Evolutionary conservation across 2,888 invertebrate species (phyloP).

Genomic region (Patella ulyssiponensis): DNA sequence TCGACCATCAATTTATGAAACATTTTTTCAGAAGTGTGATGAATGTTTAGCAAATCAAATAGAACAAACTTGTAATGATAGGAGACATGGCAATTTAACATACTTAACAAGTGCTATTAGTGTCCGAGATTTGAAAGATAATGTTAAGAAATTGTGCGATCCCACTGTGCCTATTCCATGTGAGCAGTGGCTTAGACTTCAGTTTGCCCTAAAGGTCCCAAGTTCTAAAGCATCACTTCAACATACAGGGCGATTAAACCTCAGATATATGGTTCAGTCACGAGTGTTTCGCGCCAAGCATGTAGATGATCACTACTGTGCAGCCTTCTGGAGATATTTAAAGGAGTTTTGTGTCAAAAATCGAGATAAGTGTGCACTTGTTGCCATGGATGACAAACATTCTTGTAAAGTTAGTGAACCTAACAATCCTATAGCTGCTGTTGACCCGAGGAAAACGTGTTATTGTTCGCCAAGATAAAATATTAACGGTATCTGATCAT

Average conservation of each 20-base stretch:
- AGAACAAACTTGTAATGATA: no score
- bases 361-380: slow-evolving; percentile 13
- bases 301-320: no score
- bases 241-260: no score
- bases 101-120: slow-evolving; percentile 13
- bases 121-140: slow-evolving; percentile 1
- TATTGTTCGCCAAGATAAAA: not conserved
- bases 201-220: no score
- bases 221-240: no score
- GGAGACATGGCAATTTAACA: slow-evolving; percentile 17
- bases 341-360: slow-evolving; percentile 13
- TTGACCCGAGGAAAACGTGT: slow-evolving; percentile 10
- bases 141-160: no score
- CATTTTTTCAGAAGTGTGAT: slow-evolving; percentile 10
- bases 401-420: slow-evolving; percentile 17
- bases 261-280: no score
- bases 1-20: slow-evolving; percentile 5
- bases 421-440: slow-evolving; percentile 15
- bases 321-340: no score
- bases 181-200: no score
- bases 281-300: no score
- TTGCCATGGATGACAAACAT: slow-evolving; percentile 24
- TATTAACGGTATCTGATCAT: slow-evolving; percentile 3
- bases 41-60: slow-evolving; percentile 2
- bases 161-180: no score